phyloP scores from a whole-genome alignment of 2,888 invertebrate species.

The Axea sp. region DNA sequence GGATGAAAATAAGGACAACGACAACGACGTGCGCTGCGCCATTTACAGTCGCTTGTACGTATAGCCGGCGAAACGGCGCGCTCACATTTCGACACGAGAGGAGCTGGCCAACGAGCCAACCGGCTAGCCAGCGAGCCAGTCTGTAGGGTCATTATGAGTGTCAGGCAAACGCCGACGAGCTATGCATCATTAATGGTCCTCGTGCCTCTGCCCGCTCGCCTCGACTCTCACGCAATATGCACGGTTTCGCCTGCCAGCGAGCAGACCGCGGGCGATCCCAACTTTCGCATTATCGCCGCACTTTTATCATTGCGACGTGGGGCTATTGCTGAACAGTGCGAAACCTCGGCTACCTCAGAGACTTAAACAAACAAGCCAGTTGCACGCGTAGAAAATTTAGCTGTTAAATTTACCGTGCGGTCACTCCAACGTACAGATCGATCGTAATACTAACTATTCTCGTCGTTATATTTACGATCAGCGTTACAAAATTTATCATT shows the following conservation, averaged over 20 bases:
- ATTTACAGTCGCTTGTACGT: conserved; percentile 63
- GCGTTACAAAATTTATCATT: background rate
- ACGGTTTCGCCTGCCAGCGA: conserved; percentile 32
- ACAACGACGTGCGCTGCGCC: conserved; percentile 63
- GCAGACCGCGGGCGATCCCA: conserved; percentile 16
- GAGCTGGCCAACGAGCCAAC: conserved; percentile 54
- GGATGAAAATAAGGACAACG: conserved; percentile 71
- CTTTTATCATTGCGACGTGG: conserved; percentile 32
- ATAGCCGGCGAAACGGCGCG: conserved; percentile 63
- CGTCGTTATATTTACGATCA: background rate
- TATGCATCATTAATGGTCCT: conserved; percentile 73
- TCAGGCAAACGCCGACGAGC: conserved; percentile 72
- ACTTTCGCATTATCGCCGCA: conserved; percentile 49
- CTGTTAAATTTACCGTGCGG: conserved; percentile 17
- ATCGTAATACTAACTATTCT: background rate
- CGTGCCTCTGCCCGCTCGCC: conserved; percentile 65
- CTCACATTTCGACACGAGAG: conserved; percentile 66
- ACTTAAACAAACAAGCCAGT: conserved; percentile 6
- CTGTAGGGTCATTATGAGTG: conserved; percentile 74
- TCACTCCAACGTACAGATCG: background rate
- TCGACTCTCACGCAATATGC: conserved; percentile 65
- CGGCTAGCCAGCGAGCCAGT: conserved; percentile 66
- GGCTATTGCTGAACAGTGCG: conserved; percentile 24
- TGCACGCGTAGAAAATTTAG: conserved; percentile 22
- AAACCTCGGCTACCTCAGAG: conserved; percentile 6